phyloP scores from a whole-genome alignment of 2,113 vertebrate species.

The Xenus cinereus region DNA sequence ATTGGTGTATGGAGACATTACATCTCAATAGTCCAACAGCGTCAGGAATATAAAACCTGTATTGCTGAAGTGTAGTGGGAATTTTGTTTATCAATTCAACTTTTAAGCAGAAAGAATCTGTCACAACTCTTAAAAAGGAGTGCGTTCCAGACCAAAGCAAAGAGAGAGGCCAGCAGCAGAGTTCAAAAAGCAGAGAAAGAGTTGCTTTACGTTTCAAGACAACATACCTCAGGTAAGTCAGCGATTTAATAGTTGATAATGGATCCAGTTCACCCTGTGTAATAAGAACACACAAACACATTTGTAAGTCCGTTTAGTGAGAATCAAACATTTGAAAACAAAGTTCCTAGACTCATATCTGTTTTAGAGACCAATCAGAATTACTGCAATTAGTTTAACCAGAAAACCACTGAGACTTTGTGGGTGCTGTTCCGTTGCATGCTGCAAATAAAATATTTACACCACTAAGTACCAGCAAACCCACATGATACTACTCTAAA shows the following conservation, averaged over 20 bases:
- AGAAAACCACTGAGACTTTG: neutral
- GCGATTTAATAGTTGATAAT: slow-evolving; percentile 85
- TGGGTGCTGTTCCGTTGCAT: neutral
- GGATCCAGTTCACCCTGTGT: slow-evolving; percentile 92
- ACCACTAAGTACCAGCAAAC: neutral
- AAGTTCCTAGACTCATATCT: neutral
- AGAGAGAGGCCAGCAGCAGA: neutral
- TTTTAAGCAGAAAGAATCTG: neutral
- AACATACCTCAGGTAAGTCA: slow-evolving; percentile 89
- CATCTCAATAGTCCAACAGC: neutral
- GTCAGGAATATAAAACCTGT: neutral
- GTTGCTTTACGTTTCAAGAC: neutral
- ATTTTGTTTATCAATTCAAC: accelerated
- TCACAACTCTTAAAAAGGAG: neutral
- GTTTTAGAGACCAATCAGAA: neutral
- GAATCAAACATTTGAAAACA: neutral
- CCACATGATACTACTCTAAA: neutral
- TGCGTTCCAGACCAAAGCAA: neutral
- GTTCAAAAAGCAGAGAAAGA: neutral
- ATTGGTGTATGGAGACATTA: neutral
- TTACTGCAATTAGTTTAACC: neutral
- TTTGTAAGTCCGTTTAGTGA: neutral
- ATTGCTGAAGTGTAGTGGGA: neutral
- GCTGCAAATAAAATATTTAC: neutral
- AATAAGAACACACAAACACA: neutral